Percentiles rank a stretch among this genome's conserved stretches.
These are phyloP conservation scores for Lordiphosa mommai DNA, from an alignment of 1,140 invertebrate genomes.

Conservation along the genomic window DNA sequence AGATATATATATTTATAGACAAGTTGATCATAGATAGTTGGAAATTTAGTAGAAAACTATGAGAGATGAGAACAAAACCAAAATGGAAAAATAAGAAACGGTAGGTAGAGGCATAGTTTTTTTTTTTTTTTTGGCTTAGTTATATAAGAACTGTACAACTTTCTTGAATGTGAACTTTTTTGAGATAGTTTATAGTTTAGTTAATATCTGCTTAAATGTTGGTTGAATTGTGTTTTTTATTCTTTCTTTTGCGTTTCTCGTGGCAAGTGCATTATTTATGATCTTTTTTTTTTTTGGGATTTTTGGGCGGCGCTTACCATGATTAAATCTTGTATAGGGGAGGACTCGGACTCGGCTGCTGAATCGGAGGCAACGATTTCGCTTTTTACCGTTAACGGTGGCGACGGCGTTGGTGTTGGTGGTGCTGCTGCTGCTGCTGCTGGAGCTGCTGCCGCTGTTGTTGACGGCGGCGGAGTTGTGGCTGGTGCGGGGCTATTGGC, in stretches of 20 bases:
- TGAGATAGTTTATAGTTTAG: conserved; percentile 24
- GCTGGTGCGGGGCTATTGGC: conserved; percentile 20
- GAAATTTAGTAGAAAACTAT: conserved; percentile 8
- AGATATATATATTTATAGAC: background rate
- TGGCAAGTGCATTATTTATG: conserved; percentile 43
- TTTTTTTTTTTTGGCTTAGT: conserved; percentile 48
- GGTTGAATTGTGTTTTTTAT: conserved; percentile 14
- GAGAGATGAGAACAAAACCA: background rate
- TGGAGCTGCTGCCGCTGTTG: conserved; percentile 22
- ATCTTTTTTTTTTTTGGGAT: conserved; percentile 33
- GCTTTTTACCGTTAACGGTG: conserved; percentile 62
- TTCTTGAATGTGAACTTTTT: conserved; percentile 45
- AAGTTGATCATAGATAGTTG: no score
- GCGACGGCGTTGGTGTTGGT: conserved; percentile 21
- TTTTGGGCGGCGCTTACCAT: conserved; percentile 68
- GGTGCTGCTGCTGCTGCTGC: conserved; percentile 16
- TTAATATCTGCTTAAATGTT: conserved; percentile 13
- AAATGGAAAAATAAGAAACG: conserved; percentile 16
- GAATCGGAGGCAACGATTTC: conserved; percentile 67
- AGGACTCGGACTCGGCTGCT: conserved; percentile 60
- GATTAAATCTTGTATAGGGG: conserved; percentile 75
- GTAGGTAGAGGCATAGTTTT: conserved; percentile 9
- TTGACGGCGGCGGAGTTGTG: conserved; percentile 17
- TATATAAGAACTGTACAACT: conserved; percentile 66
- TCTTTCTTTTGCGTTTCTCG: conserved; percentile 23